Conservation (phyloP, 2,797 vertebrate species). For the Pseudocheirus occidentalis region DNA sequence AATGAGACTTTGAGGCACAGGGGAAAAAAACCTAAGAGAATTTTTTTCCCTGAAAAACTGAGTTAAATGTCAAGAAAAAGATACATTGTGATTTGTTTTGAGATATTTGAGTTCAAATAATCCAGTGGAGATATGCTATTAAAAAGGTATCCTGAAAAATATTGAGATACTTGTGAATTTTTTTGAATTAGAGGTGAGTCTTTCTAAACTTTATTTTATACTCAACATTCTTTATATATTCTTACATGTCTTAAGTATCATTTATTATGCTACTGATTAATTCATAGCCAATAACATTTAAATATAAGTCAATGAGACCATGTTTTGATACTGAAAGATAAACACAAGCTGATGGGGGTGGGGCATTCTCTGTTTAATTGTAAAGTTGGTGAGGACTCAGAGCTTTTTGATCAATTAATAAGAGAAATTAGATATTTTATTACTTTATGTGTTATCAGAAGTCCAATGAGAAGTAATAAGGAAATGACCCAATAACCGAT, state of each 20-base stretch:
- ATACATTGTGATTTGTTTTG: background rate
- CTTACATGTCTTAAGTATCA: background rate
- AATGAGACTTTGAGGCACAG: background rate
- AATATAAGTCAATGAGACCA: background rate
- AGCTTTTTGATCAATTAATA: background rate
- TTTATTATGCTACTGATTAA: background rate
- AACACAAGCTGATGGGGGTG: background rate
- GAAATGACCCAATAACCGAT: background rate
- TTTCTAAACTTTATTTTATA: background rate
- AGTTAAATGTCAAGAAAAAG: background rate
- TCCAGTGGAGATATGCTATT: background rate
- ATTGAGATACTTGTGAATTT: background rate
- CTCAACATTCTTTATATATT: background rate
- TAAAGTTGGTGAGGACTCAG: background rate
- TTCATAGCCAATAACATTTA: background rate
- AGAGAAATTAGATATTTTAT: background rate
- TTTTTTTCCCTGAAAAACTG: background rate
- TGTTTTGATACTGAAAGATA: background rate
- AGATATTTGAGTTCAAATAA: background rate
- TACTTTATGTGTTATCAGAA: background rate
- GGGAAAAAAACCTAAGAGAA: background rate
- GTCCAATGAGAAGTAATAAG: background rate
- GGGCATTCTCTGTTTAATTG: background rate
- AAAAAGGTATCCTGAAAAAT: background rate
- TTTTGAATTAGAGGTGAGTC: background rate